Percentiles rank a stretch among this genome's conserved stretches.
phyloP scores from a whole-genome alignment of 2,797 vertebrate species.

The Lithobates pipiens region DNA sequence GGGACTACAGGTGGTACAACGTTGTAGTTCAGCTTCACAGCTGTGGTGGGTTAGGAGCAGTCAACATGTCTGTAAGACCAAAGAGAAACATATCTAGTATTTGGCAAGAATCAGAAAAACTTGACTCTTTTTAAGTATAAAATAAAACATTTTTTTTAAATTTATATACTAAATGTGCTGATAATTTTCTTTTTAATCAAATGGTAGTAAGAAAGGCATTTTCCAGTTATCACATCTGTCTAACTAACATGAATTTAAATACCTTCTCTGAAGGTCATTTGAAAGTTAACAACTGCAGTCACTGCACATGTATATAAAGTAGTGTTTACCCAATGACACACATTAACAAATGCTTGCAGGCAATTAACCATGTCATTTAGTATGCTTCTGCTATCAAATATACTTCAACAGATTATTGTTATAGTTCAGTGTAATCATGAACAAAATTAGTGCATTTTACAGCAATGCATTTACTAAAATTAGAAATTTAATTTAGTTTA shows the following conservation, averaged over 20 bases:
- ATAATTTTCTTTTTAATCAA: no score
- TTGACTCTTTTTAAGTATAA: no score
- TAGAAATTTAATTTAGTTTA: conserved; percentile 43
- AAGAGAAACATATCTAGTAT: no score
- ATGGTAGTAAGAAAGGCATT: no score
- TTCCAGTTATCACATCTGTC: background rate
- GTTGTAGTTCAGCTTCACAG: no score
- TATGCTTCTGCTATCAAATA: conserved; percentile 50
- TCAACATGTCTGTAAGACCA: no score
- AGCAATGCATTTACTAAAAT: conserved; percentile 54
- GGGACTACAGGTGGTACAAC: no score
- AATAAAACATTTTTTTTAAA: no score
- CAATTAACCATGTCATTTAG: conserved; percentile 53
- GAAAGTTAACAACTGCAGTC: conserved; percentile 33
- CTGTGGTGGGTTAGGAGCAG: no score
- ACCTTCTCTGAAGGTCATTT: conserved; percentile 42
- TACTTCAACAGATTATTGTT: conserved; percentile 57
- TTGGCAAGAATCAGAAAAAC: no score
- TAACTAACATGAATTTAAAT: conserved; percentile 3
- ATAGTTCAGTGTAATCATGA: conserved; percentile 53
- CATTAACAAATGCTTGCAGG: conserved; percentile 54
- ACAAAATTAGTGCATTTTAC: conserved; percentile 56
- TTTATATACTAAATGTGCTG: no score
- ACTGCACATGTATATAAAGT: conserved; percentile 42
- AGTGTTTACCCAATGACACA: conserved; percentile 41